Conservation (phyloP, 1,140 invertebrate genomes). For the Listronotus oregonensis region DNA sequence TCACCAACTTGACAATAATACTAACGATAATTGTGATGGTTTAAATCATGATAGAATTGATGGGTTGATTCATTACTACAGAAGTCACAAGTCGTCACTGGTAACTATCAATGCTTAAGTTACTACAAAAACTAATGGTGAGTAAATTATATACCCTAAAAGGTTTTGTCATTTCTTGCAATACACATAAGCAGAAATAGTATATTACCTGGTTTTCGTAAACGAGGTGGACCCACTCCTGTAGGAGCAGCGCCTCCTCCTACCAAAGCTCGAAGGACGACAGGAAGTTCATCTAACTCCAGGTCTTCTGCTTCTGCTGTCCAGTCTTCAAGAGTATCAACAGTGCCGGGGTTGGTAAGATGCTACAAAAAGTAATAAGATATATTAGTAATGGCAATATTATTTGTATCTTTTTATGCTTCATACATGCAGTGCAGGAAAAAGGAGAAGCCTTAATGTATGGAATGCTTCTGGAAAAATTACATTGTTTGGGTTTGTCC, state of each 20-base stretch:
- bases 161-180: too few species aligned
- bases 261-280: constrained; percentile 70
- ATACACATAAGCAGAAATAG: too few species aligned
- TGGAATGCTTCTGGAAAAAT: not conserved
- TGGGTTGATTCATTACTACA: too few species aligned
- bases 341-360: constrained; percentile 42
- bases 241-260: constrained; percentile 52
- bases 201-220: constrained; percentile 34
- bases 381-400: too few species aligned
- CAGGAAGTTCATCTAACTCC: constrained; percentile 68
- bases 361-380: constrained; percentile 46
- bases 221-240: constrained; percentile 40
- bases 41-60: too few species aligned
- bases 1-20: too few species aligned
- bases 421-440: not conserved
- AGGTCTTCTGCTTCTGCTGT: constrained; percentile 74
- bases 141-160: not conserved
- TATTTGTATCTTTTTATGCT: too few species aligned
- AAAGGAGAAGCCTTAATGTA: not conserved
- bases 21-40: too few species aligned
- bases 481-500: constrained; percentile 44
- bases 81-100: too few species aligned
- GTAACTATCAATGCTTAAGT: too few species aligned
- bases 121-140: too few species aligned
- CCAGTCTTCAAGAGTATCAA: constrained; percentile 59